A percentile compares a stretch with the other conserved stretches of the same genome.
Conservation (phyloP, 2,113 vertebrate genomes). For the Amphiprion percula region DNA sequence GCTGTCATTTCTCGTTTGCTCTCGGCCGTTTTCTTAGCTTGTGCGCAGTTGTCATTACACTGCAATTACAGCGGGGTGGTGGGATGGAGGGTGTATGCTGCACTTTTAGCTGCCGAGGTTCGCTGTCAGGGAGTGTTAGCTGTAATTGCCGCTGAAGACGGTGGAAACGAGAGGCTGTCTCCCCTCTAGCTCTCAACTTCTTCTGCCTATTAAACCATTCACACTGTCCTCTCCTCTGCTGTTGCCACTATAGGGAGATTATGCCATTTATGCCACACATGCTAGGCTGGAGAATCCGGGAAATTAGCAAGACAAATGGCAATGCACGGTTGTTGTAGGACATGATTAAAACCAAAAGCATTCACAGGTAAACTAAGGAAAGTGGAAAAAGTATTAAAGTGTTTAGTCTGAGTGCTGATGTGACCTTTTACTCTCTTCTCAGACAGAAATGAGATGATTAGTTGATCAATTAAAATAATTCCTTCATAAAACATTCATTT, state of each 20-base stretch:
- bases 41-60: conserved; percentile 60
- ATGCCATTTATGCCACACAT: background rate
- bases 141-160: conserved; percentile 67
- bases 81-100: conserved; percentile 35
- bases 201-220: conserved; percentile 42
- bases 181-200: conserved; percentile 40
- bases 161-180: conserved; percentile 50
- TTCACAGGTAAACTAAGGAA: background rate
- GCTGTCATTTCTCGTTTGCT: conserved; percentile 73
- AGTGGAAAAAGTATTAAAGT: background rate
- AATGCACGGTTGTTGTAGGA: background rate
- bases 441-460: no score
- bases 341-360: background rate
- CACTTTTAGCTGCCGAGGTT: conserved; percentile 67
- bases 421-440: background rate
- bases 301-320: conserved; percentile 3
- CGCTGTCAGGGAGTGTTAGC: conserved; percentile 73
- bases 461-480: background rate
- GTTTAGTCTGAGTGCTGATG: background rate
- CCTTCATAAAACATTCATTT: background rate
- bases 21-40: conserved; percentile 53
- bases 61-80: conserved; percentile 62
- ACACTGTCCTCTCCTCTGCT: background rate
- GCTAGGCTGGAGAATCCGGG: background rate
- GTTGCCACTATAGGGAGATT: conserved; percentile 5